phyloP scores from a whole-genome alignment of 2,113 vertebrate genomes.

The Muntiacus reevesi region DNA sequence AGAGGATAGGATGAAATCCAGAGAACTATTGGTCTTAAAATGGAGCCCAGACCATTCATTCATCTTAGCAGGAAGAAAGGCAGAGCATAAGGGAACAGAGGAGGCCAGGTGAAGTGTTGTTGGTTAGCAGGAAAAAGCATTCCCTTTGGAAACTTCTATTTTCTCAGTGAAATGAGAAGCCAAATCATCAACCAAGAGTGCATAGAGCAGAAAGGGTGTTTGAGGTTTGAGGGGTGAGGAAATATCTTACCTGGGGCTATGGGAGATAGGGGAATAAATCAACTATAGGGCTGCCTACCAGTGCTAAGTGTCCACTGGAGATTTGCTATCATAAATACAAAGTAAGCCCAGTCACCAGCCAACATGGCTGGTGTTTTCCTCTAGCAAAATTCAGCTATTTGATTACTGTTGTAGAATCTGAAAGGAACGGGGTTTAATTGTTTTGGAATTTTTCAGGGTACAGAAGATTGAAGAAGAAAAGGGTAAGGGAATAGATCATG shows the following conservation, averaged over 20 bases:
- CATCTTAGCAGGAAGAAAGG: neutral
- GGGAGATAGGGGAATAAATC: neutral
- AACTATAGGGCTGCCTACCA: neutral
- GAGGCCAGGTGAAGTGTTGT: accelerated
- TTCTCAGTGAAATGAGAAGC: neutral
- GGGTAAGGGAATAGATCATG: neutral
- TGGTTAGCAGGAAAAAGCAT: neutral
- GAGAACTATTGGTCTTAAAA: neutral
- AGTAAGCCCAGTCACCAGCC: neutral
- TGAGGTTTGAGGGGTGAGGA: neutral
- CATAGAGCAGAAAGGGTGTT: neutral
- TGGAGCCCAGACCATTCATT: neutral
- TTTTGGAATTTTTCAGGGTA: neutral
- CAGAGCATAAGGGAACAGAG: neutral
- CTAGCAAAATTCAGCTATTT: neutral
- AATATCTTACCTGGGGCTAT: neutral
- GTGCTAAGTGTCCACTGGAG: neutral
- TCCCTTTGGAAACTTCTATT: neutral
- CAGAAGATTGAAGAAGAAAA: neutral
- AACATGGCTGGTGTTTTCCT: neutral
- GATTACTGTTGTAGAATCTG: neutral
- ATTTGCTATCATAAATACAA: neutral
- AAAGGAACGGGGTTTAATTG: neutral
- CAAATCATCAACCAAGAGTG: neutral
- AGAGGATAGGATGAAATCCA: neutral